Conservation (phyloP, 2,797 vertebrate genomes). For the Coreius guichenoti region DNA sequence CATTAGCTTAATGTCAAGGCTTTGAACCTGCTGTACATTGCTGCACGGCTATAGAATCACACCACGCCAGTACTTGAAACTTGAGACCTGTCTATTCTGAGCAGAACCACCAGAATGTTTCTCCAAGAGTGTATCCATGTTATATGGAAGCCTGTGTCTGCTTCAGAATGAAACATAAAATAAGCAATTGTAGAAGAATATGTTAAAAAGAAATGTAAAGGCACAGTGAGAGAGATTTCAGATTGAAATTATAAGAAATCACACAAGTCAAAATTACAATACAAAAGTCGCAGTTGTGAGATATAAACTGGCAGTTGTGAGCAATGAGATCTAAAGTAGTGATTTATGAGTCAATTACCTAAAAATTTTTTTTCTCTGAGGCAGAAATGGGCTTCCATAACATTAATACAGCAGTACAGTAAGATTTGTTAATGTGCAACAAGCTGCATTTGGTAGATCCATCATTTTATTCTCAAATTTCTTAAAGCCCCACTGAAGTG, state of each 20-base stretch:
- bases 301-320: neutral
- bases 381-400: neutral
- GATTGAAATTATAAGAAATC: neutral
- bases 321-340: neutral
- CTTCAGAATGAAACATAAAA: neutral
- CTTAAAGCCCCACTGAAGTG: no score
- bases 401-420: neutral
- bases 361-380: neutral
- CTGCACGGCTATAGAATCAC: constrained; percentile 24
- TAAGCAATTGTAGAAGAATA: neutral
- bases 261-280: neutral
- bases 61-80: constrained; percentile 52
- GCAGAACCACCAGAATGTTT: constrained; percentile 50
- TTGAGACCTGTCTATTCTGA: constrained; percentile 61
- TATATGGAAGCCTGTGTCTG: neutral
- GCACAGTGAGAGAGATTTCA: no score
- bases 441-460: neutral
- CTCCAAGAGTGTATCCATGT: constrained; percentile 15
- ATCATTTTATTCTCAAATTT: neutral
- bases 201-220: neutral
- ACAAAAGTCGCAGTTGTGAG: neutral
- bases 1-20: neutral
- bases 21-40: constrained; percentile 36
- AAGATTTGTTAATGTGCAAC: no score
- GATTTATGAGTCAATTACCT: neutral